Evolutionary conservation across 1,140 invertebrate species (phyloP), one percentile per base, ranked within the genome.

Genomic region (Grapholita molesta): DNA sequence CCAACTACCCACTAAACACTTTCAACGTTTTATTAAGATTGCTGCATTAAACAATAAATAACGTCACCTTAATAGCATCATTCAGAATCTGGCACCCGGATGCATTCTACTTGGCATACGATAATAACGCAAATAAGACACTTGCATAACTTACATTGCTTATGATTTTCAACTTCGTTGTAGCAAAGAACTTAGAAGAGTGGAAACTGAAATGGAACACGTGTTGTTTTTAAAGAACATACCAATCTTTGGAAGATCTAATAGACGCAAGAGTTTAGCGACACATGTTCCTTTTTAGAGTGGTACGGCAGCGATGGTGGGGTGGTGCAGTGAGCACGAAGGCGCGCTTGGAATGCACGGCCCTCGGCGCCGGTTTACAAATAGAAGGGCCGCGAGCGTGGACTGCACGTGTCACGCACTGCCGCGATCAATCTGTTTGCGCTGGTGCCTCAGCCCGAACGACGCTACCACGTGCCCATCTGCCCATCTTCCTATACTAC

Each of bases 311-410:
- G 70, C 66, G 69, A 65, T 70, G 68, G 72, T 70, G 73, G 76
- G 73, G 74, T 70, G 75, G 78, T 77, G 82, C 83, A 84, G 85
- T 80, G 85, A 84, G 78, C 79, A 48, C 65, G 65, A 80, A 86
- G 86, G 85, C 86, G 82, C 78, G 85, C 80, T 78, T 74, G 86
- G 89, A 91, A 91, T 91, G 89, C 79, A 81, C 83, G 82, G 86
- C 86, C 85, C 86, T 85, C 87, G 86, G 87, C 89, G 87, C 87
- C 86, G 84, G 87, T 88, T 89, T 86, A 91, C 89, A 89, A 89
- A 91, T 91, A 91, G 86, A 91, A 91, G 89, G 87, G 88, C 86
- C 85, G 80, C 82, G 83, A 85, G 82, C 80, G 74, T 81, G 79
- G 80, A 83, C 82, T 89, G 85, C 88, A 89, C 84, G 86, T 88